phyloP scores from a whole-genome alignment of 1,140 invertebrate genomes.

The Dysdera silvatica region DNA sequence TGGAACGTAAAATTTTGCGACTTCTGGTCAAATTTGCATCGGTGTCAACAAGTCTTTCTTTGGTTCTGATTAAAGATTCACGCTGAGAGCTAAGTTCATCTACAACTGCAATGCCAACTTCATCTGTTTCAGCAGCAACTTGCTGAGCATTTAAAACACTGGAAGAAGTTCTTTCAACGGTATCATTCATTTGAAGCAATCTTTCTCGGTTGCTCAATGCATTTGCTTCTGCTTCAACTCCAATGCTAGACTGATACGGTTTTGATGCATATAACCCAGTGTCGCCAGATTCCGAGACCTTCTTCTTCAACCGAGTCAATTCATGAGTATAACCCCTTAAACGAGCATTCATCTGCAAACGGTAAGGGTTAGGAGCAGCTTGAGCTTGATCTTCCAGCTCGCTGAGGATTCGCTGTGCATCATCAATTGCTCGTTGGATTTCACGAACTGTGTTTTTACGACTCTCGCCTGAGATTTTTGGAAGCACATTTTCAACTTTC shows the following conservation, averaged over 20 bases:
- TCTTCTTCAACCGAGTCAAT: constrained; percentile 12
- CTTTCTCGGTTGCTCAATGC: constrained; percentile 7
- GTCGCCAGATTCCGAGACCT: neutral
- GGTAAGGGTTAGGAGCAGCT: constrained; percentile 39
- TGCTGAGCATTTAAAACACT: constrained; percentile 61
- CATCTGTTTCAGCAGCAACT: constrained; percentile 67
- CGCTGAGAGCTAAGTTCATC: constrained; percentile 56
- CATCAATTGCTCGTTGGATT: constrained; percentile 38
- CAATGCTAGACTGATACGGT: no score
- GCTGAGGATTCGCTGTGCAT: constrained; percentile 41
- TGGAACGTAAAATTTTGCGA: constrained; percentile 52
- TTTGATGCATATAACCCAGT: no score
- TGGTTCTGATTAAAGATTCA: constrained; percentile 55
- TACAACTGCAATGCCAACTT: constrained; percentile 66
- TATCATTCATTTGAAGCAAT: constrained; percentile 51
- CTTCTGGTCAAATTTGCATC: constrained; percentile 54
- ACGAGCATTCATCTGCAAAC: constrained; percentile 40
- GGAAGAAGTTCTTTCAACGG: constrained; percentile 56
- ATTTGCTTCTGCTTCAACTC: no score
- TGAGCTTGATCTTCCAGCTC: constrained; percentile 44
- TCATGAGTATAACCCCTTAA: constrained; percentile 38
- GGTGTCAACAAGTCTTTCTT: constrained; percentile 53
- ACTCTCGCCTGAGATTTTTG: neutral
- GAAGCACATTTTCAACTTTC: constrained; percentile 34
- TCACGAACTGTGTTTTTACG: constrained; percentile 16